Conservation (phyloP, 1,140 invertebrate species). For the Gyrodactylus bullatarudis region DNA sequence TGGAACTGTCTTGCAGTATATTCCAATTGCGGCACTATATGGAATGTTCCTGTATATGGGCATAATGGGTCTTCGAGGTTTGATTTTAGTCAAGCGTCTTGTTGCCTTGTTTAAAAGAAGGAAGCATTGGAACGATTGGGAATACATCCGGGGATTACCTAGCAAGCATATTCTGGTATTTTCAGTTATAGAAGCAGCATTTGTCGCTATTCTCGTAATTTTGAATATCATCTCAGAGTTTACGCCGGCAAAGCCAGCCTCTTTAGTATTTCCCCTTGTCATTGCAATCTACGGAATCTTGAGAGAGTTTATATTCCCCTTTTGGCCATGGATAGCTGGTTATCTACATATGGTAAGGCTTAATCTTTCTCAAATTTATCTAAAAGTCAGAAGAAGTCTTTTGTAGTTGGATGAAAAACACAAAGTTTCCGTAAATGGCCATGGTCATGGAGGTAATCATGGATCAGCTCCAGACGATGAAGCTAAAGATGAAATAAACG, state of each 20-base stretch:
- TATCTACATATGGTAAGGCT: not conserved
- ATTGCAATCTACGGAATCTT: not conserved
- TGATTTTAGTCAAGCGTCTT: not conserved
- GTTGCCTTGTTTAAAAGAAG: not conserved
- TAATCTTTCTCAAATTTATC: not conserved
- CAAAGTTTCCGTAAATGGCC: not conserved
- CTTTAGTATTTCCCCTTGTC: not conserved
- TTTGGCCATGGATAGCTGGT: not conserved
- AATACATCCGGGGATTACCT: not conserved
- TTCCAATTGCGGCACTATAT: conserved; percentile 2
- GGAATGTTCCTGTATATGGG: conserved; percentile 5
- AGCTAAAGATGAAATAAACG: not conserved
- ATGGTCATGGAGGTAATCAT: not conserved
- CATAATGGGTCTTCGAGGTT: not conserved
- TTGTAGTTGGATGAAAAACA: not conserved
- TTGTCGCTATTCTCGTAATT: not conserved
- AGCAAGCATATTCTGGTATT: not conserved
- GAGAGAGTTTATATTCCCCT: not conserved
- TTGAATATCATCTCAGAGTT: not conserved
- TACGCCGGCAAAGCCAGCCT: not conserved
- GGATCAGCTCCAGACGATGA: no score
- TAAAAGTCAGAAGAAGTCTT: no score
- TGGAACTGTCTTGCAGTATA: not conserved
- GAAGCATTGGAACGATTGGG: not conserved
- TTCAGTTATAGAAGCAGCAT: not conserved